Base-by-base conservation (phyloP, 37 sponge, comb jelly and placozoan genomes). In the Mnemiopsis leidyi region DNA sequence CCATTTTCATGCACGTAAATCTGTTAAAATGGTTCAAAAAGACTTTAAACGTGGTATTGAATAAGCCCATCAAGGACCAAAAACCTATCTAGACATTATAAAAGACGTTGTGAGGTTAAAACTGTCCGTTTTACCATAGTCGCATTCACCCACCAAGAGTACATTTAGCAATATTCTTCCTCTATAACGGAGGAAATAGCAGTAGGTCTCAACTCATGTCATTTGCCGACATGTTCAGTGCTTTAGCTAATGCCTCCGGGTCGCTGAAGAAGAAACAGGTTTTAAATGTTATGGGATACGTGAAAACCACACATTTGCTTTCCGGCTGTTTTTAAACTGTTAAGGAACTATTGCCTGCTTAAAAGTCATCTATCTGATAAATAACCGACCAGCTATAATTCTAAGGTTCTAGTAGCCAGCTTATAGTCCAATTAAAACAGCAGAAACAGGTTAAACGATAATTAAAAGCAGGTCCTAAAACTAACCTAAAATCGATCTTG, bases 131-230 rank as follows among this genome's bases (percentile, higher is more conserved):
- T 48, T 48, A 5, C 61, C 61, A 48, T 5, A 48, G 61, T 48
- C 13, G n/a, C n/a, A n/a, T n/a, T n/a, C n/a, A n/a, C n/a, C n/a
- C n/a, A n/a, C n/a, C n/a, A n/a, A n/a, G n/a, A n/a, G n/a, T n/a
- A n/a, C n/a, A n/a, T n/a, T n/a, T n/a, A n/a, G n/a, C n/a, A n/a
- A n/a, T n/a, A n/a, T n/a, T n/a, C n/a, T n/a, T n/a, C n/a, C n/a
- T n/a, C n/a, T n/a, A n/a, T n/a, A n/a, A n/a, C n/a, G n/a, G n/a
- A n/a, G n/a, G n/a, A n/a, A n/a, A n/a, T n/a, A n/a, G n/a, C n/a
- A n/a, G n/a, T n/a, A n/a, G n/a, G n/a, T 71, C n/a, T 85, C 90
- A 85, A 3, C 61, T 38, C 90, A 85, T 85, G 48, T 85, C 90
- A 3, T 37, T 37, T 2, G 90, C 48, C 0, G 25, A 36, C 90